Conservation (phyloP, 2,113 vertebrate species). For the Mustelus asterias region DNA sequence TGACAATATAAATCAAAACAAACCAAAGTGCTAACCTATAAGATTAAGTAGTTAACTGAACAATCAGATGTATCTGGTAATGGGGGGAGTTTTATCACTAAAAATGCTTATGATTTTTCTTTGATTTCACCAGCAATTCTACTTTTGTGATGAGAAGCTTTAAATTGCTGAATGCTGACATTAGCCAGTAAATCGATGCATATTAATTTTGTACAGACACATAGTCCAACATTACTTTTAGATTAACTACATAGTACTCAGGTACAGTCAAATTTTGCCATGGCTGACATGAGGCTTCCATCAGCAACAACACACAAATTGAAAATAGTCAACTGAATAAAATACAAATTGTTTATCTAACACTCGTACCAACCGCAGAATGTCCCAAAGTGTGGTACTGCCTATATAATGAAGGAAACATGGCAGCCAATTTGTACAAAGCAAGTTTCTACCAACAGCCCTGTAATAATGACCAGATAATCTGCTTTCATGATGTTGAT, state of each 20-base stretch:
- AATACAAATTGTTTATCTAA: too few relatives aligned
- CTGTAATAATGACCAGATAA: too few relatives aligned
- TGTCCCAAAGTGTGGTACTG: too few relatives aligned
- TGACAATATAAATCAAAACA: too few relatives aligned
- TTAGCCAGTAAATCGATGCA: neutral
- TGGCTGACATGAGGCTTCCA: neutral
- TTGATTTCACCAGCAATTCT: neutral
- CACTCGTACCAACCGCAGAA: too few relatives aligned
- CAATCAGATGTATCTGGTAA: neutral
- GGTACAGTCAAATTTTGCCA: neutral
- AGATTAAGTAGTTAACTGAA: neutral
- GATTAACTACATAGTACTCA: neutral
- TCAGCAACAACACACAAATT: neutral
- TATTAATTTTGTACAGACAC: neutral
- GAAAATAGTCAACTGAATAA: neutral
- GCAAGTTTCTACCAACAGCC: too few relatives aligned
- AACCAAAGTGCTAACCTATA: too few relatives aligned
- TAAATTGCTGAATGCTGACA: neutral
- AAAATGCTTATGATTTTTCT: neutral
- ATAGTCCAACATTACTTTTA: neutral
- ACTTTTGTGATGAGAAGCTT: neutral
- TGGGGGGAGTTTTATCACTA: neutral
- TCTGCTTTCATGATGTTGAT: too few relatives aligned
- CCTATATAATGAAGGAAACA: too few relatives aligned
- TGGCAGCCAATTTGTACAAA: too few relatives aligned